Evolutionary conservation across 2,797 vertebrate species (phyloP), one percentile per base, ranked within the genome.

Genomic region (Sparus aurata): DNA sequence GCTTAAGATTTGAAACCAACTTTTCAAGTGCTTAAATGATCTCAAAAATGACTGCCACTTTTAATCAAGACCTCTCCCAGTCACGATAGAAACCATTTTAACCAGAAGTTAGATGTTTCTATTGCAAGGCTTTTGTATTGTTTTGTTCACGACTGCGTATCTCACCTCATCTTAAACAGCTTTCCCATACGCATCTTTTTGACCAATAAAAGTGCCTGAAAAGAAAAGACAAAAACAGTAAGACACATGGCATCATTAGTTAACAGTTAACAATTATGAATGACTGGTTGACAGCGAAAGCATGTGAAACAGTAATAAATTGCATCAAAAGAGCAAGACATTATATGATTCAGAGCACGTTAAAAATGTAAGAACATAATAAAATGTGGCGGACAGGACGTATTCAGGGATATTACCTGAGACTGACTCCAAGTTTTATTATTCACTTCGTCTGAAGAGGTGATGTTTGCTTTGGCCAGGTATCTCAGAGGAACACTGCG

Each of bases 361-460:
- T 45, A 3, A 20, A 65, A 64, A n/a, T 45, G 5, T 18, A 27
- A 47, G 52, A 23, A 30, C n/a, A 60, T 12, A 15, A 43, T 47
- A 23, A n/a, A 71, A 23, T 17, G 30, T 59, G 6, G 18, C 41
- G 53, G 63, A 55, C 5, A 54, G n/a, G 53, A 25, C 1, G 18
- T 53, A 46, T 27, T 74, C n/a, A 22, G 27, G 2, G n/a, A n/a
- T 1, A 10, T 74, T 80, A 95, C 95, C 92, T 96, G 95, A 54
- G 88, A 12, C 13, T 0, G 57, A 65, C 50, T 91, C 94, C 92
- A 95, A 1, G 2, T 72, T 57, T 80, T 91, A 18, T 79, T 55
- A 34, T 75, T 38, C n/a, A 94, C 49, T 74, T 94, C 75, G 2
- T 92, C 82, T 72, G 92, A 43, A 52, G 90, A 92, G 18, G 50